A percentile compares a stretch with the other conserved stretches of the same genome.
phyloP scores from a whole-genome alignment of 2,113 vertebrate species.

The Tenrec ecaudatus region DNA sequence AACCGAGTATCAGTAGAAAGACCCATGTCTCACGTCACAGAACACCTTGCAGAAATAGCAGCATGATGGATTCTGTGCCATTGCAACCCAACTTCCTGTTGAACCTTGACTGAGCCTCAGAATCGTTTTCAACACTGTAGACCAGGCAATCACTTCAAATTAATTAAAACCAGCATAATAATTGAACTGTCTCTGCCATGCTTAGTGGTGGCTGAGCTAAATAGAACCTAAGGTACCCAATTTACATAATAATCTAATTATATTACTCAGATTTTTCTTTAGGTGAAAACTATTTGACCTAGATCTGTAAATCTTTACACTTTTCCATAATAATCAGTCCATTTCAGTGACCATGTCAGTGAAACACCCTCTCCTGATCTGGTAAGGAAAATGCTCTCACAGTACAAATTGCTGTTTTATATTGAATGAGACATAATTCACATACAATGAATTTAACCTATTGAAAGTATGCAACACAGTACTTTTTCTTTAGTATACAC shows the following conservation, averaged over 20 bases:
- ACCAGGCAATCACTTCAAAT: neutral
- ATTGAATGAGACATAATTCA: neutral
- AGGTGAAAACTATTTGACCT: neutral
- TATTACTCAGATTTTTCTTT: neutral
- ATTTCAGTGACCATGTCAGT: neutral
- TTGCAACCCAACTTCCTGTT: neutral
- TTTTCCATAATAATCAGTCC: neutral
- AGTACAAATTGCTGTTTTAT: neutral
- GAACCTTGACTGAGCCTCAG: neutral
- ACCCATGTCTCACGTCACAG: neutral
- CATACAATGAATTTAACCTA: neutral
- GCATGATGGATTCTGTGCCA: neutral
- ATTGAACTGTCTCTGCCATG: neutral
- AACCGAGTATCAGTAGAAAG: neutral
- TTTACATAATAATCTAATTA: slow-evolving; percentile 13
- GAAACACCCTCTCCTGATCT: neutral
- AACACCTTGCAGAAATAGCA: neutral
- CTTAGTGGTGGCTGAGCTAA: neutral
- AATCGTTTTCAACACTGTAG: neutral
- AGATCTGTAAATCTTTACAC: neutral
- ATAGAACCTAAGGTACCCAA: neutral
- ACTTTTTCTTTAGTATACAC: too few species aligned
- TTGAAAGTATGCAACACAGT: neutral
- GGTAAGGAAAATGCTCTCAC: neutral
- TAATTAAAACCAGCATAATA: slow-evolving; percentile 2